Evolutionary conservation across 2,888 invertebrate genomes (phyloP).

Genomic region (Oscheius myriophilus): DNA sequence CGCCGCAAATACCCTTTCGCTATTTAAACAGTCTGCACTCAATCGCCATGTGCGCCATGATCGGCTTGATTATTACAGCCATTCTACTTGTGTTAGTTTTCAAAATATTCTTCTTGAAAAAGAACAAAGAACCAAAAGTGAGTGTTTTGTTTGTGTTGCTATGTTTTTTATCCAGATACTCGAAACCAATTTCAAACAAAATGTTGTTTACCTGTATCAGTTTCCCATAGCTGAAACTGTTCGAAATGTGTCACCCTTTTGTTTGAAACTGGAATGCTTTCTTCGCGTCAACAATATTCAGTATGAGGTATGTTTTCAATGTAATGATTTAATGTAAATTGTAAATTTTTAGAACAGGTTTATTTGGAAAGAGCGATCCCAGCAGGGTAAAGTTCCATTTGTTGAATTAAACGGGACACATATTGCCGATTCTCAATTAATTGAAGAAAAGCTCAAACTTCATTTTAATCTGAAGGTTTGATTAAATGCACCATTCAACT

Average conservation of each 20-base stretch:
- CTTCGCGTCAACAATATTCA: slow-evolving; percentile 3
- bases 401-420: slow-evolving; percentile 14
- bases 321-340: not conserved
- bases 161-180: not conserved
- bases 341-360: not conserved
- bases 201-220: slow-evolving; percentile 20
- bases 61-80: no score
- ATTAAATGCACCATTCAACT: no score
- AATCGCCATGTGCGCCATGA: no score
- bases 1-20: no score
- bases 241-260: slow-evolving; percentile 10
- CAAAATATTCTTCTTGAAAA: no score
- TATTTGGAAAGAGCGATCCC: not conserved
- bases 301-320: slow-evolving; percentile 6
- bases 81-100: no score
- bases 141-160: no score
- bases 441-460: slow-evolving; percentile 11
- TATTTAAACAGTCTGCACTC: no score
- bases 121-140: no score
- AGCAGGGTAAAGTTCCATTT: slow-evolving; percentile 14
- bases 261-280: slow-evolving; percentile 9
- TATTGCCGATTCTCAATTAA: slow-evolving; percentile 15
- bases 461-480: slow-evolving; percentile 3
- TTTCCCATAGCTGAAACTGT: slow-evolving; percentile 1
- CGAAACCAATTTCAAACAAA: slow-evolving; percentile 2